Conservation (phyloP, 2,113 vertebrate species). For the Anthoscopus minutus region DNA sequence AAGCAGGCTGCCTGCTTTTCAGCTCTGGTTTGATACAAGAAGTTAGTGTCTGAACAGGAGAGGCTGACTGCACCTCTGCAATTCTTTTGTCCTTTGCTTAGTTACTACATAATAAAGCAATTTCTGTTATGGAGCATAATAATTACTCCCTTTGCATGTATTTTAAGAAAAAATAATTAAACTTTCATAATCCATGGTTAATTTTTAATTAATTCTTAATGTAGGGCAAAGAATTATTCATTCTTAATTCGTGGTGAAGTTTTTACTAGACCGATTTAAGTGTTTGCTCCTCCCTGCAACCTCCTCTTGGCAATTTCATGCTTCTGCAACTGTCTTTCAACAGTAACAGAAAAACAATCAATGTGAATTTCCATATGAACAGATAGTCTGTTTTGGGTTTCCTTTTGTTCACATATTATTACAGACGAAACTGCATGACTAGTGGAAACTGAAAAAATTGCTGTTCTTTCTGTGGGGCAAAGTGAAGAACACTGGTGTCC, state of each 20-base stretch:
- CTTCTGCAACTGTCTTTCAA: neutral
- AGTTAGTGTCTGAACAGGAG: neutral
- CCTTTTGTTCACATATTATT: neutral
- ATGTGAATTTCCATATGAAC: neutral
- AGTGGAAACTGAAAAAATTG: neutral
- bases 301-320: neutral
- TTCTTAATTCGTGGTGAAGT: neutral
- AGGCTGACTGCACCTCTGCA: neutral
- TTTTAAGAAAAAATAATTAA: neutral
- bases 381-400: neutral
- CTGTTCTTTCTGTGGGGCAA: neutral
- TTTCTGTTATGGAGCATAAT: neutral
- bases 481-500: neutral
- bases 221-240: neutral
- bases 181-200: neutral
- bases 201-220: neutral
- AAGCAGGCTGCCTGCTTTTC: neutral
- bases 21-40: neutral
- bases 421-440: neutral
- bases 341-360: neutral
- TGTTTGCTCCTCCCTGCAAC: neutral
- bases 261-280: neutral
- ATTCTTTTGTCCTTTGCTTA: neutral
- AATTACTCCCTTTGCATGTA: neutral
- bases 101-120: neutral